Conservation (phyloP, 2,113 vertebrate genomes). For the Colius striatus region DNA sequence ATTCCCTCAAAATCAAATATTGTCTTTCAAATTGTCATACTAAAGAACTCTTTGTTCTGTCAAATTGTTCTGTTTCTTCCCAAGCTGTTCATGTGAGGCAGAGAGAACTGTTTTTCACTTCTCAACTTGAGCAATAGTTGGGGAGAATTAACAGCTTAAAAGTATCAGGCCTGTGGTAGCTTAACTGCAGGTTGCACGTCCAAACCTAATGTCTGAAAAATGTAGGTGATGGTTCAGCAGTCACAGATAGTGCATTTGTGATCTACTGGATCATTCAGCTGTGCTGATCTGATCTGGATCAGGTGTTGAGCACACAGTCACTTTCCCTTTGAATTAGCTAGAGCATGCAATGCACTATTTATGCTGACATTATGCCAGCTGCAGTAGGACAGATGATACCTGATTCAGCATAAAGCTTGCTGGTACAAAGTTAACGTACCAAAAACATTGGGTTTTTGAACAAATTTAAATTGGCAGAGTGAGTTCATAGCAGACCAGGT, state of each 20-base stretch:
- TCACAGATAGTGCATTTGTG: neutral
- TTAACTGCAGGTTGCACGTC: neutral
- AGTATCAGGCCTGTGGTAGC: neutral
- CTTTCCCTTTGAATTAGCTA: conserved; percentile 41
- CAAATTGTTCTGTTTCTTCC: neutral
- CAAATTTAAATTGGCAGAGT: conserved; percentile 42
- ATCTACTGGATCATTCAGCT: conserved; percentile 51
- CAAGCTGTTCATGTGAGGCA: neutral
- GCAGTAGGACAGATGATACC: conserved; percentile 64
- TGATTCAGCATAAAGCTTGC: conserved; percentile 67
- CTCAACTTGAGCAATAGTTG: neutral
- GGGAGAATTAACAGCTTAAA: neutral
- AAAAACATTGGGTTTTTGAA: conserved; percentile 30
- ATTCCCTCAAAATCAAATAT: conserved; percentile 16
- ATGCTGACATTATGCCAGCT: conserved; percentile 62
- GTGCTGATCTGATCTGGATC: neutral
- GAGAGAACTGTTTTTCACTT: neutral
- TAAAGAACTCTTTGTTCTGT: conserved; percentile 19
- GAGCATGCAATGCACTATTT: neutral
- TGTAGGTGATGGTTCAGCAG: neutral
- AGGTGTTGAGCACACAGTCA: conserved; percentile 29
- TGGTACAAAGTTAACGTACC: conserved; percentile 56
- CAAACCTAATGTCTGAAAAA: neutral
- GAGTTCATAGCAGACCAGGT: conserved; percentile 25
- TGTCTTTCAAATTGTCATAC: conserved; percentile 44